These are phyloP conservation scores for Mechanitis messenoides DNA, from an alignment of 2,888 invertebrate species.

Conservation along the genomic window DNA sequence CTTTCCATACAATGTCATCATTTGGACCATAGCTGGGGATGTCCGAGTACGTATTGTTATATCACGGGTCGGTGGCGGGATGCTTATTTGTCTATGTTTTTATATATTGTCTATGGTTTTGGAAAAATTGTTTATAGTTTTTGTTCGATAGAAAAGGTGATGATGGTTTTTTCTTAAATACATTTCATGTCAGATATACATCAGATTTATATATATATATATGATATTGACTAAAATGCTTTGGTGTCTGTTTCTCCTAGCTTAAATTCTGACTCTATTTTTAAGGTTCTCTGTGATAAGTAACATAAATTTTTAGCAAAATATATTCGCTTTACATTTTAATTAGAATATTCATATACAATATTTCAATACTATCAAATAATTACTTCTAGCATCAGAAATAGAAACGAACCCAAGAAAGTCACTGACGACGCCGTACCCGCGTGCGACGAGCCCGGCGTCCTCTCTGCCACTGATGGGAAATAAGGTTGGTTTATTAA, in stretches of 20 bases:
- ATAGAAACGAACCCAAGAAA: conserved; percentile 59
- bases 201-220: no score
- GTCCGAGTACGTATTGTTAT: conserved; percentile 29
- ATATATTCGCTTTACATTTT: no score
- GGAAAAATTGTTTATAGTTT: no score
- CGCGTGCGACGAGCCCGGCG: conserved; percentile 46
- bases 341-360: no score
- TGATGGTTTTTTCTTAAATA: no score
- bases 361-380: neutral
- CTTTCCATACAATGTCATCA: conserved; percentile 53
- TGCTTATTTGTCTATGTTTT: conserved; percentile 14
- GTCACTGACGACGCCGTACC: conserved; percentile 62
- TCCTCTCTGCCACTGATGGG: conserved; percentile 63
- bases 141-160: no score
- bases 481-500: conserved; percentile 33
- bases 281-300: no score
- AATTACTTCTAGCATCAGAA: conserved; percentile 46
- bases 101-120: neutral
- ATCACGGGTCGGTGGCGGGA: conserved; percentile 19
- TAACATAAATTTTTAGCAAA: no score
- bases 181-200: no score
- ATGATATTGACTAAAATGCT: no score
- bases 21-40: conserved; percentile 33
- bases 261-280: no score
- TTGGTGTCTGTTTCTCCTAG: no score